Conservation (phyloP, 2,113 vertebrate species). For the Hippocampus zosterae region DNA sequence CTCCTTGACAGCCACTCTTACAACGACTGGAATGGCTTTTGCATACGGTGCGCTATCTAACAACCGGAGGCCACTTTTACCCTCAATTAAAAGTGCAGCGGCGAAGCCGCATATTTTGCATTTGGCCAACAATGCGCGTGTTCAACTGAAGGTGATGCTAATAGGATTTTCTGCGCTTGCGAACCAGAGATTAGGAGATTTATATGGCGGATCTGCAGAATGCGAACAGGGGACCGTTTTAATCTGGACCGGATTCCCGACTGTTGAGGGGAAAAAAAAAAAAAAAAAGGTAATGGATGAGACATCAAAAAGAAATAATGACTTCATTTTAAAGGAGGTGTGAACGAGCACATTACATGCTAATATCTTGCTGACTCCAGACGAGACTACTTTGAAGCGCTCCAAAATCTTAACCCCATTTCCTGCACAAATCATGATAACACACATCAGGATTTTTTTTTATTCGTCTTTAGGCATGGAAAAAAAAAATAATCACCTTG, state of each 20-base stretch:
- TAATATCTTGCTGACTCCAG: constrained; percentile 29
- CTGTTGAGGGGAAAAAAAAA: constrained; percentile 31
- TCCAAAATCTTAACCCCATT: background rate
- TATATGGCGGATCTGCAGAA: constrained; percentile 58
- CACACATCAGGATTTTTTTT: too few species aligned
- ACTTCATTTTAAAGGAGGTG: constrained; percentile 43
- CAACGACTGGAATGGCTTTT: constrained; percentile 68
- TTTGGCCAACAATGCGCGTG: constrained; percentile 70
- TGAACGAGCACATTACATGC: constrained; percentile 52
- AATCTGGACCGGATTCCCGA: constrained; percentile 65
- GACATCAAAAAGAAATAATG: constrained; percentile 58
- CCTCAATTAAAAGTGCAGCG: constrained; percentile 72
- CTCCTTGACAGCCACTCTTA: constrained; percentile 65
- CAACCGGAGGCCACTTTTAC: constrained; percentile 60
- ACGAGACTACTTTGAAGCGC: background rate
- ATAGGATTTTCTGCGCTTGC: constrained; percentile 77
- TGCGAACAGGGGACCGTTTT: constrained; percentile 65
- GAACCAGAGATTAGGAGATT: constrained; percentile 78
- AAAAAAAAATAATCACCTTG: too few species aligned
- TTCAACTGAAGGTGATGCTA: constrained; percentile 79
- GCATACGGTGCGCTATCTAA: constrained; percentile 62
- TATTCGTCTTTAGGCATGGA: too few species aligned
- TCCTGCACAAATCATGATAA: too few species aligned
- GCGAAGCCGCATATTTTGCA: constrained; percentile 75
- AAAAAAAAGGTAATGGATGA: constrained; percentile 50